Conservation (phyloP, 2,113 vertebrate genomes). For the Mungos mungo region DNA sequence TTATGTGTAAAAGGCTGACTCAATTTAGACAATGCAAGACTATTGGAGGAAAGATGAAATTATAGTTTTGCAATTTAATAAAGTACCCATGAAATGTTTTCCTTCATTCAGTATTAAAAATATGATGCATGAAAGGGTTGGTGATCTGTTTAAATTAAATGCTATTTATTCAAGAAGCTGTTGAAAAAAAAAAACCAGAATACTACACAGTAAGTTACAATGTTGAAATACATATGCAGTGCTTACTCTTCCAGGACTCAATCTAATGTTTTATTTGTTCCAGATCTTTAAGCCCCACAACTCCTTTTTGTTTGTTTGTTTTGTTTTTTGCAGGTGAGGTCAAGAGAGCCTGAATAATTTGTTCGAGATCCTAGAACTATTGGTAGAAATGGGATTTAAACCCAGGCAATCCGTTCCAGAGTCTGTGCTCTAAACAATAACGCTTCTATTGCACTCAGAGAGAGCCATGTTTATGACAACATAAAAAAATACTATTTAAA, state of each 20-base stretch:
- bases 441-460: not conserved
- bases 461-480: not conserved
- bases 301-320: not conserved
- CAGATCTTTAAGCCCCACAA: not conserved
- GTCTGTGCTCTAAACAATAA: not conserved
- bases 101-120: constrained; percentile 8
- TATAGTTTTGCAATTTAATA: constrained; percentile 9
- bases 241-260: not conserved
- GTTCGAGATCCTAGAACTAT: not conserved
- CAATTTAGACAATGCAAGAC: constrained; percentile 32
- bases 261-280: not conserved
- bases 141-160: not conserved
- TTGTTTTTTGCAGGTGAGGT: not conserved
- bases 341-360: not conserved
- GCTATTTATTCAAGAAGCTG: not conserved
- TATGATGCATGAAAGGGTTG: not conserved
- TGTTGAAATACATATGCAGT: not conserved
- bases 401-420: not conserved
- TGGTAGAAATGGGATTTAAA: constrained; percentile 9
- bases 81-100: constrained; percentile 29
- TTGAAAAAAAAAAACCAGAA: not conserved
- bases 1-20: not conserved
- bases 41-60: not conserved
- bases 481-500: not conserved
- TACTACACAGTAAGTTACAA: not conserved